These are phyloP conservation scores for Solea senegalensis DNA, from an alignment of 2,113 vertebrate genomes.

Conservation along the genomic window DNA sequence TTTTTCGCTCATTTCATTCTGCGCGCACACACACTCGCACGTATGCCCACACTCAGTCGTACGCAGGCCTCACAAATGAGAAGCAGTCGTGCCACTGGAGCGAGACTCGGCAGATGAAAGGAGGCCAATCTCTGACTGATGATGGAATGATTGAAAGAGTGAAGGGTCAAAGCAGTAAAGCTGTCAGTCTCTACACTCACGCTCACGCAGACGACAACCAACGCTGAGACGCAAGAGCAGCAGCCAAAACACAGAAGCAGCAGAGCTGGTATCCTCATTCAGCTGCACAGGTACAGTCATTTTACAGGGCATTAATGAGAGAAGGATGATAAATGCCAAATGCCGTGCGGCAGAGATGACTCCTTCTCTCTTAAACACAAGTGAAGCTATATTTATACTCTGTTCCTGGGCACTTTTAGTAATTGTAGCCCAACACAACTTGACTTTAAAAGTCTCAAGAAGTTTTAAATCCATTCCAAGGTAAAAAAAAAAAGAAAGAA, in stretches of 20 bases:
- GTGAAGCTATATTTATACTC: too few species aligned
- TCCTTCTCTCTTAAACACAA: neutral
- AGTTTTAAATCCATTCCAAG: too few species aligned
- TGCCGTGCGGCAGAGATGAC: conserved; percentile 15
- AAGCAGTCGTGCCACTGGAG: conserved; percentile 60
- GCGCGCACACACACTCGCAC: conserved; percentile 25
- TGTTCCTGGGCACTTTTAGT: too few species aligned
- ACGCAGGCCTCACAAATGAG: conserved; percentile 58
- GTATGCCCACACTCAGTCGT: conserved; percentile 24
- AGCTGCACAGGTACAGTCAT: conserved; percentile 21
- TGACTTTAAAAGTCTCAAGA: too few species aligned
- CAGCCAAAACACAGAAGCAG: conserved; percentile 44
- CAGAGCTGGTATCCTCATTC: conserved; percentile 27
- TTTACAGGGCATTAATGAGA: conserved; percentile 41
- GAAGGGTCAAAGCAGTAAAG: conserved; percentile 74
- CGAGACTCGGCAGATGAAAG: conserved; percentile 68
- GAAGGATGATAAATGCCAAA: conserved; percentile 30
- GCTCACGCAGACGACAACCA: conserved; percentile 64
- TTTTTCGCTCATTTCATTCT: conserved; percentile 52
- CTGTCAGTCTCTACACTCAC: conserved; percentile 69
- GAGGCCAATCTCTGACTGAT: conserved; percentile 61
- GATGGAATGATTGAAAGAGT: conserved; percentile 65
- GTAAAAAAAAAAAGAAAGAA: too few species aligned
- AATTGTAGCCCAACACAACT: too few species aligned
- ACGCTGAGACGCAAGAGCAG: conserved; percentile 34